phyloP scores from a whole-genome alignment of 2,113 vertebrate genomes.

The Epinephelus cyanopodus region DNA sequence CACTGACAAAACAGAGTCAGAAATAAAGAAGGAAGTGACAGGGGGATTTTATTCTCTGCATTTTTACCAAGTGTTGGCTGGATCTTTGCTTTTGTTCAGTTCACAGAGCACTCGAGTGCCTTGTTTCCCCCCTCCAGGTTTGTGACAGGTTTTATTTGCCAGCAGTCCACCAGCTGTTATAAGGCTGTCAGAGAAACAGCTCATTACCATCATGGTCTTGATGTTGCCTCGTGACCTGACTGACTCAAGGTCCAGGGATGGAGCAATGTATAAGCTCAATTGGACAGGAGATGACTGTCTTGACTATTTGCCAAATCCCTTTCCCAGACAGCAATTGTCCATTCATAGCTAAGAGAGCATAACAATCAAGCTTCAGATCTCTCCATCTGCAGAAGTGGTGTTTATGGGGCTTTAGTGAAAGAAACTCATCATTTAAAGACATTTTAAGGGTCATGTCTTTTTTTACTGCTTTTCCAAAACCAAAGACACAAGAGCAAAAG shows the following conservation, averaged over 20 bases:
- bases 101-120: background rate
- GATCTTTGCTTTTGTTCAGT: conserved; percentile 1
- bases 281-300: background rate
- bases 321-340: background rate
- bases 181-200: background rate
- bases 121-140: background rate
- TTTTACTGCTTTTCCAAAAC: no score
- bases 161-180: conserved; percentile 1
- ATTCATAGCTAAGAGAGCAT: background rate
- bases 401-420: background rate
- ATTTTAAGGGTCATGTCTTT: background rate
- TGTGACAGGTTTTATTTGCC: conserved; percentile 2
- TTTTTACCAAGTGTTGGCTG: background rate
- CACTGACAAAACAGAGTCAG: background rate
- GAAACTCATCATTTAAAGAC: background rate
- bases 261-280: background rate
- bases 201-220: conserved; percentile 8
- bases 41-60: background rate
- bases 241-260: background rate
- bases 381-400: background rate
- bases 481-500: no score
- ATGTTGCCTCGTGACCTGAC: background rate
- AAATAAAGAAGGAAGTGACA: conserved; percentile 1
- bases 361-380: background rate
- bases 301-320: background rate